Evolutionary conservation across 2,888 invertebrate genomes (phyloP), one percentile per base, ranked within the genome.

Genomic region (Volucella bombylans): DNA sequence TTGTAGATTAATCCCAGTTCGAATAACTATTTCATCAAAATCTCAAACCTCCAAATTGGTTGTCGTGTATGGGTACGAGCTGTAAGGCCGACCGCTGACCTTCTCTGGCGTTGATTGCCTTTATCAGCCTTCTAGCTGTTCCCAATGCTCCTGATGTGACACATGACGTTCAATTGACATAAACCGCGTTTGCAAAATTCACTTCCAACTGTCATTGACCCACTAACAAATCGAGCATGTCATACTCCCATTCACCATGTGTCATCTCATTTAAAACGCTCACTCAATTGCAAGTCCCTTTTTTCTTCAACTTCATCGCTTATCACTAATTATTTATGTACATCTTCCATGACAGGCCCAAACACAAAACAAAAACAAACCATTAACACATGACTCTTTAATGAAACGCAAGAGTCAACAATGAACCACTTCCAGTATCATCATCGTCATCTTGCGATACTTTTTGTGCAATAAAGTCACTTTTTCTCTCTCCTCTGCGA

Each of bases 371-470:
- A 64, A 65, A 52, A 65, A 59, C 9, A 50, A 64, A 64, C 47
- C 88, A 87, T 87, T 88, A 88, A 89, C 90, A 89, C 89, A 89
- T 89, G 88, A 88, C 88, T 89, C 88, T 89, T 89, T 88, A 90
- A 89, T 90, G 89, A 88, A 87, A 87, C 69, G 86, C 77, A 68
- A n/a, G 82, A 86, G 86, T 87, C 55, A 78, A 81, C 74, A 50
- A 77, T 80, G 50, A 41, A 69, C 23, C 49, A 50, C 38, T 68
- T 23, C 54, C 76, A 61, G 12, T 52, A 18, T 38, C 62, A 31
- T 47, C 15, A 50, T 45, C 62, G 62, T 15, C 55, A 45, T 14
- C 38, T 43, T 41, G n/a, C n/a, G n/a, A n/a, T n/a, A 59, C 67
- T 45, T 15, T 45, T 50, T 43, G 31, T 49, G 62, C 73, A 73